A percentile compares a stretch with the other conserved stretches of the same genome.
phyloP scores from a whole-genome alignment of 1,140 invertebrate species.

The Pseudomyrmex dendroicus region DNA sequence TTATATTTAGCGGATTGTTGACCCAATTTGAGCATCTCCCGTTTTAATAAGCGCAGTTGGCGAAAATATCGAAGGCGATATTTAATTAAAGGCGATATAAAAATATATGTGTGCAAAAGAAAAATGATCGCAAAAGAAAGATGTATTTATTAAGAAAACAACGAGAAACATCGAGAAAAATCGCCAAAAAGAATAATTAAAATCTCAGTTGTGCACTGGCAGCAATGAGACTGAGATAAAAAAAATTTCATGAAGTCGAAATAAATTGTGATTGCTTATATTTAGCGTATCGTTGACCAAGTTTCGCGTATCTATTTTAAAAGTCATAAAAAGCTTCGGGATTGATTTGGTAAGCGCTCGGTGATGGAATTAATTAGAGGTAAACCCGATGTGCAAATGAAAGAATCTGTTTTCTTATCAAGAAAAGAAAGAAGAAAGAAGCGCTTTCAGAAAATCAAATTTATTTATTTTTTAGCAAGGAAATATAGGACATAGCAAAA shows the following conservation, averaged over 20 bases:
- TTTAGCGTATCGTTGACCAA: neutral
- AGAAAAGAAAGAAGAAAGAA: neutral
- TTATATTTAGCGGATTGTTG: slow-evolving; percentile 52
- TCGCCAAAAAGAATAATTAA: neutral
- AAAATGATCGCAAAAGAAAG: neutral
- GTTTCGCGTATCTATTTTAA: slow-evolving; percentile 17
- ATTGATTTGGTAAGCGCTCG: neutral
- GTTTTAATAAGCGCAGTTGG: slow-evolving; percentile 26
- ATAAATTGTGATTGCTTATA: neutral
- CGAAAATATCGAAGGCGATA: neutral
- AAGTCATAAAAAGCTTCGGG: neutral
- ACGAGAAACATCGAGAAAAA: neutral
- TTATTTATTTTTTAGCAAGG: neutral
- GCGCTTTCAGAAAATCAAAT: neutral
- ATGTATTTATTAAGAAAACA: neutral
- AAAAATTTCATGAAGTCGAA: neutral
- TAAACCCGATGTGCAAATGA: neutral
- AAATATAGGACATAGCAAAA: neutral
- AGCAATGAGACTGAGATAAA: neutral
- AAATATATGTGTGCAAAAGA: neutral
- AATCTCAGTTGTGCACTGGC: neutral
- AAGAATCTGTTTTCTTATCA: neutral
- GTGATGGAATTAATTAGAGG: neutral
- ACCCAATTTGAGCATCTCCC: slow-evolving; percentile 22
- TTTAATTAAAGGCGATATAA: slow-evolving; percentile 30